Evolutionary conservation across 2,888 invertebrate genomes (phyloP).

Genomic region (Mimumesa dahlbomi): DNA sequence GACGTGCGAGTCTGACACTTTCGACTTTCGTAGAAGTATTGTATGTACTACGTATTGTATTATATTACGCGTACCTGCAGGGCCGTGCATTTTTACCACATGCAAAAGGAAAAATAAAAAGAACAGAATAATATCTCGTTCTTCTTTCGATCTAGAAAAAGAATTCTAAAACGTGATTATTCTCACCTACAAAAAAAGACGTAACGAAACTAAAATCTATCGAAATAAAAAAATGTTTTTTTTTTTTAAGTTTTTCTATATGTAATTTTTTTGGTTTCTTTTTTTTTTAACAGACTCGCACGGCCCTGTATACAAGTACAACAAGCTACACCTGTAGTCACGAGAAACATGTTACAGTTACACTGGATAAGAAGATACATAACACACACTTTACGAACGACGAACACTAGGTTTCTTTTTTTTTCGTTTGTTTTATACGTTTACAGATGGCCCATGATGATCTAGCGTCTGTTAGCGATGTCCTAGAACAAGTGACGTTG

Average conservation of each 20-base stretch:
- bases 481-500: slow-evolving; percentile 50
- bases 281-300: too few species aligned
- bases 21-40: not conserved
- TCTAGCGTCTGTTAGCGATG: slow-evolving; percentile 55
- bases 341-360: slow-evolving; percentile 43
- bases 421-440: slow-evolving; percentile 26
- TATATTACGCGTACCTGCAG: slow-evolving; percentile 18
- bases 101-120: too few species aligned
- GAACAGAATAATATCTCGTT: too few species aligned
- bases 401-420: slow-evolving; percentile 36
- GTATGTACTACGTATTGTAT: slow-evolving; percentile 12
- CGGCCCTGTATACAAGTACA: slow-evolving; percentile 19
- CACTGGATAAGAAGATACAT: slow-evolving; percentile 38
- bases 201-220: too few species aligned
- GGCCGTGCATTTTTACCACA: slow-evolving; percentile 18
- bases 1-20: slow-evolving; percentile 14
- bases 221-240: too few species aligned
- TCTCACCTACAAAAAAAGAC: too few species aligned
- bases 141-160: too few species aligned
- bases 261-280: too few species aligned
- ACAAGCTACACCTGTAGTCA: slow-evolving; percentile 25
- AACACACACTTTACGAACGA: slow-evolving; percentile 55
- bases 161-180: too few species aligned
- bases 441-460: slow-evolving; percentile 54
- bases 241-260: too few species aligned